phyloP scores from a whole-genome alignment of 2,113 vertebrate species.

The Lophotis ruficrista region DNA sequence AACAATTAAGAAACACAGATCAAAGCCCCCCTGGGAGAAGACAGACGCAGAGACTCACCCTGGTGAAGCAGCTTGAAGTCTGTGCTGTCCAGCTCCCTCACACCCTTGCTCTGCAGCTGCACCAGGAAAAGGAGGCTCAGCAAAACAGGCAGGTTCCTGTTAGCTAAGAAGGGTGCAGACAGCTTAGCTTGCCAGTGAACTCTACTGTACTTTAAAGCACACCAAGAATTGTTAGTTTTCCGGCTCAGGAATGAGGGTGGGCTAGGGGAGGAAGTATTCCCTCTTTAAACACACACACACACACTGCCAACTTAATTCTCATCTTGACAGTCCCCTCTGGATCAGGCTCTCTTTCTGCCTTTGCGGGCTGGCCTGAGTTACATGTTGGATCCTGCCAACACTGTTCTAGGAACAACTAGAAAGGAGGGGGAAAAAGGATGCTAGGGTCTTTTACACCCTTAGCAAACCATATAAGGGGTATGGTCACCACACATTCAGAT shows the following conservation, averaged over 20 bases:
- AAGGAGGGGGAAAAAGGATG: background rate
- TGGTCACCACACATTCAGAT: background rate
- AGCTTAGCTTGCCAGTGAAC: background rate
- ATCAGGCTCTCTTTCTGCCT: background rate
- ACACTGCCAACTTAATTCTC: background rate
- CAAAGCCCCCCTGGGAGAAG: background rate
- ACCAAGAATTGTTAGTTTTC: background rate
- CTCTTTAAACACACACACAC: background rate
- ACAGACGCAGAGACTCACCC: slow-evolving; percentile 71
- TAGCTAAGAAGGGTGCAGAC: slow-evolving; percentile 44
- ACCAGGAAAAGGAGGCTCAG: slow-evolving; percentile 86
- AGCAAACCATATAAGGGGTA: background rate
- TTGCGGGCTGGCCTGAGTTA: background rate
- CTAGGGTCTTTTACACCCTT: background rate
- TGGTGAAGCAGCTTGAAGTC: slow-evolving; percentile 90
- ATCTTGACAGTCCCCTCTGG: background rate
- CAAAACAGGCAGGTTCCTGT: slow-evolving; percentile 80
- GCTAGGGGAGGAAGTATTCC: background rate
- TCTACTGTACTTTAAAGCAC: background rate
- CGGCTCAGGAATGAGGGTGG: background rate
- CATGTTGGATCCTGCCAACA: background rate
- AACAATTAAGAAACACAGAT: background rate
- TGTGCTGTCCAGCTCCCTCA: slow-evolving; percentile 81
- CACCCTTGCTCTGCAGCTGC: slow-evolving; percentile 73
- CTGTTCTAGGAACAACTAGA: background rate